Conservation (phyloP, 2,888 invertebrate genomes). For the Agonopterix subpropinquella region DNA sequence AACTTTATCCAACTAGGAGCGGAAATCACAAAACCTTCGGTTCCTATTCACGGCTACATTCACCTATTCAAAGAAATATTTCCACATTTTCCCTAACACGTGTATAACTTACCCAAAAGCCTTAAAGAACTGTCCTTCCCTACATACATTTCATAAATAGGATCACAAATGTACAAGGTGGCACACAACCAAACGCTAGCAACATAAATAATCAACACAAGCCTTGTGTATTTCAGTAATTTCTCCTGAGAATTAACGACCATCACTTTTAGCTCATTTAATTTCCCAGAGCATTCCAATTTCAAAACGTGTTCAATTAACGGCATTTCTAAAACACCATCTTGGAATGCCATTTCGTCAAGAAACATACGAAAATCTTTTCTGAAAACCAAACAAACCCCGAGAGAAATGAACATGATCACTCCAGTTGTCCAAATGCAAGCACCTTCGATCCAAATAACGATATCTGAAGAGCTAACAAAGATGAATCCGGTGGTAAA, state of each 20-base stretch:
- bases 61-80: too few species aligned
- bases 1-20: too few species aligned
- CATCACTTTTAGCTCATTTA: constrained; percentile 38
- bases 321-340: constrained; percentile 38
- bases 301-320: constrained; percentile 32
- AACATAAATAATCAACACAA: constrained; percentile 44
- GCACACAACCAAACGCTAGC: constrained; percentile 39
- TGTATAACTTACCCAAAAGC: constrained; percentile 42
- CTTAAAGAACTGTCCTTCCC: constrained; percentile 40
- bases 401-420: constrained; percentile 53
- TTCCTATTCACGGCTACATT: too few species aligned
- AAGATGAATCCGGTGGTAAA: constrained; percentile 51
- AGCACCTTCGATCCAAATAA: constrained; percentile 54
- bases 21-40: neutral
- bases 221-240: constrained; percentile 35
- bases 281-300: constrained; percentile 19
- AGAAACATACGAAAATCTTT: constrained; percentile 43
- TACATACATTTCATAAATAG: constrained; percentile 45
- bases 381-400: constrained; percentile 45
- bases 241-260: constrained; percentile 40
- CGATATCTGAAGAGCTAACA: constrained; percentile 29
- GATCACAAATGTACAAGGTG: constrained; percentile 47
- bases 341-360: constrained; percentile 28
- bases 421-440: constrained; percentile 61
- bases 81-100: neutral